Evolutionary conservation across 2,113 vertebrate species (phyloP).

Genomic region (Oryzias melastigma): DNA sequence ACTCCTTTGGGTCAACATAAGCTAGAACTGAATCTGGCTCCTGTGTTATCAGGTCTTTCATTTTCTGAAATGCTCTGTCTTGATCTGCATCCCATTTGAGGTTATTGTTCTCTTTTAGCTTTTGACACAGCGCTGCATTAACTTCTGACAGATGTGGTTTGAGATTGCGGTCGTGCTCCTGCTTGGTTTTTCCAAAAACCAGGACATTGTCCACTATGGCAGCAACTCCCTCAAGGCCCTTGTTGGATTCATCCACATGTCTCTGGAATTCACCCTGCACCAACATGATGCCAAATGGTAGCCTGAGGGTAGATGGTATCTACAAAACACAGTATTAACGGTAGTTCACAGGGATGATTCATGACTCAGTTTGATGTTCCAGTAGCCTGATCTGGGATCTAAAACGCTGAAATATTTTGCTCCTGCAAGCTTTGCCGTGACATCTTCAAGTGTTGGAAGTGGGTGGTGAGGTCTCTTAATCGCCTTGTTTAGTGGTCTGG

Average conservation of each 20-base stretch:
- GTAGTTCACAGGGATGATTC: neutral
- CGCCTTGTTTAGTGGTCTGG: neutral
- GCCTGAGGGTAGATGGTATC: neutral
- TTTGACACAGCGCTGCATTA: neutral
- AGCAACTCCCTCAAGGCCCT: too few species aligned
- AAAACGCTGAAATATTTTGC: neutral
- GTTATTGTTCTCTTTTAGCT: too few species aligned
- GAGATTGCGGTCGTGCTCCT: neutral
- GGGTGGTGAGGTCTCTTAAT: neutral
- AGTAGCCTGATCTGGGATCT: neutral
- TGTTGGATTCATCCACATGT: rapidly evolving
- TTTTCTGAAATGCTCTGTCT: neutral
- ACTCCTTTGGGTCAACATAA: too few species aligned
- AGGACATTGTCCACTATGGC: neutral
- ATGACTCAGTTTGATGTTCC: neutral
- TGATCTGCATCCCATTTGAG: neutral
- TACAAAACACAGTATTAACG: neutral
- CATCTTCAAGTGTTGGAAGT: neutral
- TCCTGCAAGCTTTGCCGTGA: neutral
- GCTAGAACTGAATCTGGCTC: too few species aligned
- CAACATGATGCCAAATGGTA: neutral
- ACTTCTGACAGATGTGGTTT: neutral
- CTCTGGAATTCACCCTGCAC: neutral
- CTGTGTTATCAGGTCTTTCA: too few species aligned
- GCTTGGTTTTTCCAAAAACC: neutral